These are phyloP conservation scores for Drosophila sulfurigaster DNA, from an alignment of 1,140 invertebrate species.

Conservation along the genomic window DNA sequence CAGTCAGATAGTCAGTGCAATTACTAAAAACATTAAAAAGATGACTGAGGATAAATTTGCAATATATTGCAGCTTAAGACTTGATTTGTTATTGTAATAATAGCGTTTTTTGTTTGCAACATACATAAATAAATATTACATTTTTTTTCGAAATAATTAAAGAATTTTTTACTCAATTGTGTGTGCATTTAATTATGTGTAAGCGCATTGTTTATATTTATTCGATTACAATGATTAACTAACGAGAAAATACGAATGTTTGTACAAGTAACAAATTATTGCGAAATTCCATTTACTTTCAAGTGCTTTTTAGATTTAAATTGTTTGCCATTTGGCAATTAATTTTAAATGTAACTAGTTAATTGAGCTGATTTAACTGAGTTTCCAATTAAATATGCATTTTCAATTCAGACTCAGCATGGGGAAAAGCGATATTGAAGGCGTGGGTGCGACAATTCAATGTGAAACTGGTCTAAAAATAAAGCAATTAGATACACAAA, in stretches of 20 bases:
- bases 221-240: constrained; percentile 26
- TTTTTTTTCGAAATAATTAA: not conserved
- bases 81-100: constrained; percentile 22
- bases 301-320: constrained; percentile 2
- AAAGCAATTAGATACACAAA: constrained; percentile 45
- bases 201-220: constrained; percentile 15
- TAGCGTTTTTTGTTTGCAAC: not conserved
- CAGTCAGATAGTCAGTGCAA: not conserved
- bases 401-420: not conserved
- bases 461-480: constrained; percentile 11
- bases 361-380: constrained; percentile 30
- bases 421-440: not conserved
- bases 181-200: constrained; percentile 22
- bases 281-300: constrained; percentile 9
- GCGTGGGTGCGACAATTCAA: not conserved
- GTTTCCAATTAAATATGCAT: constrained; percentile 7
- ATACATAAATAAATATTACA: constrained; percentile 9
- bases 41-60: not conserved
- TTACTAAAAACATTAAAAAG: not conserved
- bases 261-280: not conserved
- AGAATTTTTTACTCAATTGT: constrained; percentile 5
- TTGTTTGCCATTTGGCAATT: constrained; percentile 22
- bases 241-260: not conserved
- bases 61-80: constrained; percentile 20
- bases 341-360: constrained; percentile 23